A percentile compares a stretch with the other conserved stretches of the same genome.
Conservation (phyloP, 2,113 vertebrate species). For the Origma solitaria region DNA sequence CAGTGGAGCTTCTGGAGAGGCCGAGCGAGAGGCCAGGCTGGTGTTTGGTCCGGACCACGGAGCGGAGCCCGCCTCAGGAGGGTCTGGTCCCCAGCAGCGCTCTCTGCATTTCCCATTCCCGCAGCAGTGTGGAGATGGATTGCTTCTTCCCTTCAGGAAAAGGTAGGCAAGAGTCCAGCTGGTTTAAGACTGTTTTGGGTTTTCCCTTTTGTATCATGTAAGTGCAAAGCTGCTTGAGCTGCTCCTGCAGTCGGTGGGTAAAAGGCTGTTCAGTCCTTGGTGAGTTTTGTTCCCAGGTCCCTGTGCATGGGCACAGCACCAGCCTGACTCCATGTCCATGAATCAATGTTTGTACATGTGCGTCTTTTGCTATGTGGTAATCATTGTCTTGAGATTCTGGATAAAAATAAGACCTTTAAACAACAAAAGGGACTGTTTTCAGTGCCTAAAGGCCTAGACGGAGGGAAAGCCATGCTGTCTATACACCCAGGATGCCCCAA, state of each 20-base stretch:
- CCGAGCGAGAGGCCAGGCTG: slow-evolving; percentile 90
- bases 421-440: neutral
- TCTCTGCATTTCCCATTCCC: slow-evolving; percentile 92
- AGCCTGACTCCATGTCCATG: slow-evolving; percentile 30
- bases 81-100: slow-evolving; percentile 92
- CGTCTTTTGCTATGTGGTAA: slow-evolving; percentile 3
- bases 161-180: slow-evolving; percentile 75
- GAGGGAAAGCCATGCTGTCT: neutral
- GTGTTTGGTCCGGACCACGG: slow-evolving; percentile 92
- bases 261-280: neutral
- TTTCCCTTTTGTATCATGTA: slow-evolving; percentile 47
- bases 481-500: neutral
- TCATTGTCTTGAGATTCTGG: neutral
- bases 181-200: neutral
- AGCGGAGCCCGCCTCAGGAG: slow-evolving; percentile 87
- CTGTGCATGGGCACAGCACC: neutral
- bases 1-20: slow-evolving; percentile 92
- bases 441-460: neutral
- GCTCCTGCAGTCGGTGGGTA: neutral
- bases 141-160: slow-evolving; percentile 94
- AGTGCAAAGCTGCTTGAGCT: slow-evolving; percentile 42
- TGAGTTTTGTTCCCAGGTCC: slow-evolving; percentile 6
- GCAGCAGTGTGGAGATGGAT: slow-evolving; percentile 98
- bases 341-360: slow-evolving; percentile 17
- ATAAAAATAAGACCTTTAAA: neutral